A percentile compares a stretch with the other conserved stretches of the same genome.
Conservation (phyloP, 2,113 vertebrate genomes). For the Trogon surrucura region DNA sequence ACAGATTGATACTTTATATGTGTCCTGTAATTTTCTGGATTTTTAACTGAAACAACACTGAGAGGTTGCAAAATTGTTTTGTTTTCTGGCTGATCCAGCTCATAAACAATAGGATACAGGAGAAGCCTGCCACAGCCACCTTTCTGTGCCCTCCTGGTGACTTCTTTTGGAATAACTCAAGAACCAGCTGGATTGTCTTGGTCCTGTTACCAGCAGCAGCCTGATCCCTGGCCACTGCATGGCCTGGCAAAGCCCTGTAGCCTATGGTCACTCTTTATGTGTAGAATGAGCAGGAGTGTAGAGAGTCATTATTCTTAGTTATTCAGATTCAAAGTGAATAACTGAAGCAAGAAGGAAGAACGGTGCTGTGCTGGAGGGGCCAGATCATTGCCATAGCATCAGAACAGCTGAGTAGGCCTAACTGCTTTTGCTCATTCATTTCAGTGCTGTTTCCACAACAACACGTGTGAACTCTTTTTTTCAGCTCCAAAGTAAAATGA, state of each 20-base stretch:
- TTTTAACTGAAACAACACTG: not conserved
- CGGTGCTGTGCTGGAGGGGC: not conserved
- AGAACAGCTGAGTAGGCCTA: not conserved
- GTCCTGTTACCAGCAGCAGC: not conserved
- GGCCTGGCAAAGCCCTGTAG: not conserved
- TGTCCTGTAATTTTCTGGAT: not conserved
- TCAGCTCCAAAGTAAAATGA: not conserved
- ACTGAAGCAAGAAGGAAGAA: not conserved
- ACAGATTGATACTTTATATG: not conserved
- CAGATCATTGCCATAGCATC: not conserved
- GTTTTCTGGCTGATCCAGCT: not conserved
- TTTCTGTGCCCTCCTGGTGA: not conserved
- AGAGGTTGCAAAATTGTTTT: not conserved
- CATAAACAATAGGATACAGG: not conserved
- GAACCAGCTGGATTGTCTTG: not conserved
- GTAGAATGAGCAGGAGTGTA: not conserved
- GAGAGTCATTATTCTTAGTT: not conserved
- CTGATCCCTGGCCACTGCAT: not conserved
- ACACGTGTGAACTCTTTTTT: accelerated
- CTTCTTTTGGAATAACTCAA: not conserved
- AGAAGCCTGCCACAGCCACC: not conserved
- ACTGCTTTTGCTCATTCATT: not conserved
- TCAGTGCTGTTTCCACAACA: not conserved
- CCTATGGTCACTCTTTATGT: not conserved
- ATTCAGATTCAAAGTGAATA: not conserved